A percentile compares a stretch with the other conserved stretches of the same genome.
phyloP scores from a whole-genome alignment of 1,140 invertebrate genomes.

The Pseudomyrmex dendroicus region DNA sequence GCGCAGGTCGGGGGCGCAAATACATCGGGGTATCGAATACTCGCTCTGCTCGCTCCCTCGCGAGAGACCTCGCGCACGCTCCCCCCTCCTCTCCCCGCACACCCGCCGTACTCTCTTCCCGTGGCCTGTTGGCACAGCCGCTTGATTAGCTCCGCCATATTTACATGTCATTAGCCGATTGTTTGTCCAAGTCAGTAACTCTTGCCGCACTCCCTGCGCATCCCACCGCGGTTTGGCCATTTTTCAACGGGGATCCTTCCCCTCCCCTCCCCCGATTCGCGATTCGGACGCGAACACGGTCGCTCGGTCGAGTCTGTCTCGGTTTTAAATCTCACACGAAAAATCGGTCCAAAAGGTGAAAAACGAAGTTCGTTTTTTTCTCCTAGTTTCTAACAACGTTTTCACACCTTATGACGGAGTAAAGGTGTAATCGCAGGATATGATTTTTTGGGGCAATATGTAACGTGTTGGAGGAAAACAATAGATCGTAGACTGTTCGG shows the following conservation, averaged over 20 bases:
- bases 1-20: conserved; percentile 67
- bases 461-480: no score
- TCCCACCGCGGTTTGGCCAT: conserved; percentile 41
- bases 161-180: conserved; percentile 85
- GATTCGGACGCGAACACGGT: not conserved
- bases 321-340: no score
- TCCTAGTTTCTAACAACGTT: no score
- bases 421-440: no score
- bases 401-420: no score
- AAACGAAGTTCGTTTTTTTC: no score
- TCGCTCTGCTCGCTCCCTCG: conserved; percentile 68
- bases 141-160: conserved; percentile 84
- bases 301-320: no score
- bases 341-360: no score
- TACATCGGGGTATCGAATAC: conserved; percentile 79
- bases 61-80: conserved; percentile 8
- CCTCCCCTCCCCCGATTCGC: not conserved
- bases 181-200: conserved; percentile 80
- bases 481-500: no score
- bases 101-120: conserved; percentile 77
- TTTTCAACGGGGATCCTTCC: conserved; percentile 16
- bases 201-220: conserved; percentile 57
- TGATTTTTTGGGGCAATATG: no score
- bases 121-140: conserved; percentile 82
- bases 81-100: not conserved